Percentiles rank a stretch among this genome's conserved stretches.
Evolutionary conservation across 1,140 invertebrate genomes (phyloP).

Genomic region (Drosophila sp.): DNA sequence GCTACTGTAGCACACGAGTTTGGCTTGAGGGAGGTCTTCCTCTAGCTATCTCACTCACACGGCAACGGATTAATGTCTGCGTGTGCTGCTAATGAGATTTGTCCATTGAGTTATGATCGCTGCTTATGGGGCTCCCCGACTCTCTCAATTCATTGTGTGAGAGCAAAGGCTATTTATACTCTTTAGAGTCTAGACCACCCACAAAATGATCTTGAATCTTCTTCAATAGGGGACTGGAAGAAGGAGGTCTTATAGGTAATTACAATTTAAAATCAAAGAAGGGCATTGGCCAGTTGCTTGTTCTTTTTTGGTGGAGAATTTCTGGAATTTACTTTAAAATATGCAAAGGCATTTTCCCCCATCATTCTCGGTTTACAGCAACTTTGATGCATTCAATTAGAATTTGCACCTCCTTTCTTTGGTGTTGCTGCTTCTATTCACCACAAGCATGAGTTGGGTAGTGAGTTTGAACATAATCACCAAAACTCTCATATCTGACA

Average conservation of each 20-base stretch:
- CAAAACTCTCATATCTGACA: constrained; percentile 55
- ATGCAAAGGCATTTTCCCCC: not conserved
- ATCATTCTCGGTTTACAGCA: not conserved
- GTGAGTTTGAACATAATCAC: constrained; percentile 11
- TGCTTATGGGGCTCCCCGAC: constrained; percentile 26
- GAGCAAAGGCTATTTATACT: constrained; percentile 16
- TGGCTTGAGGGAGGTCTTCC: constrained; percentile 34
- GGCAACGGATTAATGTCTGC: constrained; percentile 25
- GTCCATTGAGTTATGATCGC: constrained; percentile 69
- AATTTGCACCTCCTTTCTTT: not conserved
- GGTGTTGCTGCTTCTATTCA: not conserved
- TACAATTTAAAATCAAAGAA: constrained; percentile 3
- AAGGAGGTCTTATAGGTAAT: not conserved
- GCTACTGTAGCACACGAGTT: constrained; percentile 68
- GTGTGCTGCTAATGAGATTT: constrained; percentile 66
- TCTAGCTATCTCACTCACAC: constrained; percentile 2
- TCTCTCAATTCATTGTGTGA: constrained; percentile 7
- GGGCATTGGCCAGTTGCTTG: too few species aligned
- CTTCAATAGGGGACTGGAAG: not conserved
- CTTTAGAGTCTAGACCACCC: constrained; percentile 31
- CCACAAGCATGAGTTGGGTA: not conserved
- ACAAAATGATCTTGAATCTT: constrained; percentile 32
- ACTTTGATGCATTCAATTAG: not conserved
- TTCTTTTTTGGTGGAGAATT: not conserved
- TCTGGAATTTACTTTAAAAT: constrained; percentile 7